Percentiles rank a stretch among this genome's conserved stretches.
phyloP scores from a whole-genome alignment of 2,888 invertebrate species.

The Lasius fuliginosus region DNA sequence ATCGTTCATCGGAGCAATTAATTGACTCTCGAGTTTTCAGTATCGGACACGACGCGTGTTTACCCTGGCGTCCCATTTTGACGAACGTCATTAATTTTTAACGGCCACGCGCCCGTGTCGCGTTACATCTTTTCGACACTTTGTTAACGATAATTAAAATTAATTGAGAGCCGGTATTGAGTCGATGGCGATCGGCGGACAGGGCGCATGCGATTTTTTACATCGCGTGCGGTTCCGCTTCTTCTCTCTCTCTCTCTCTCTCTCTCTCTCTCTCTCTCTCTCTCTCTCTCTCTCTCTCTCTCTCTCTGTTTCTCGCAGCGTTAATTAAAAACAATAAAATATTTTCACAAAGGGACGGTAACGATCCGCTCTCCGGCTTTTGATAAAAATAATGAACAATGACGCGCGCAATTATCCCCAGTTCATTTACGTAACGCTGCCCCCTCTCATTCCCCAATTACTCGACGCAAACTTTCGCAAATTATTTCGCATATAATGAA shows the following conservation, averaged over 20 bases:
- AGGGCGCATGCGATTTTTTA: constrained; percentile 22
- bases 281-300: too few species aligned
- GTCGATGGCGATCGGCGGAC: constrained; percentile 20
- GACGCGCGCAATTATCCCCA: constrained; percentile 51
- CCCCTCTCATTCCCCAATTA: constrained; percentile 43
- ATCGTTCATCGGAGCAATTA: constrained; percentile 46
- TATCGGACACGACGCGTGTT: constrained; percentile 37
- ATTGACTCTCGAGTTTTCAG: constrained; percentile 43
- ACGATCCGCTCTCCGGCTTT: constrained; percentile 42
- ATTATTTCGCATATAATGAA: constrained; percentile 56
- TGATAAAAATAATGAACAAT: constrained; percentile 49
- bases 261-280: background rate
- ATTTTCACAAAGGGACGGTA: constrained; percentile 43
- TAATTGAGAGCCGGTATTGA: constrained; percentile 53
- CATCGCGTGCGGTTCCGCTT: background rate
- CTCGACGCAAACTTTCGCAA: constrained; percentile 50
- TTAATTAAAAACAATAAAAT: constrained; percentile 57
- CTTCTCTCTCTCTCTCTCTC: too few species aligned
- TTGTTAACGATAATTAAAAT: constrained; percentile 55
- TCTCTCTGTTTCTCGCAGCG: constrained; percentile 6
- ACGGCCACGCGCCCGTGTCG: constrained; percentile 33
- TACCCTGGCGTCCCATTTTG: constrained; percentile 51
- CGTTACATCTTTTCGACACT: constrained; percentile 46
- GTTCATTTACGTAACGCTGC: constrained; percentile 47
- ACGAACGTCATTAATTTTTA: constrained; percentile 60